Evolutionary conservation across 23 tunicate species (phyloP).

Genomic region (Ascidia mentula): DNA sequence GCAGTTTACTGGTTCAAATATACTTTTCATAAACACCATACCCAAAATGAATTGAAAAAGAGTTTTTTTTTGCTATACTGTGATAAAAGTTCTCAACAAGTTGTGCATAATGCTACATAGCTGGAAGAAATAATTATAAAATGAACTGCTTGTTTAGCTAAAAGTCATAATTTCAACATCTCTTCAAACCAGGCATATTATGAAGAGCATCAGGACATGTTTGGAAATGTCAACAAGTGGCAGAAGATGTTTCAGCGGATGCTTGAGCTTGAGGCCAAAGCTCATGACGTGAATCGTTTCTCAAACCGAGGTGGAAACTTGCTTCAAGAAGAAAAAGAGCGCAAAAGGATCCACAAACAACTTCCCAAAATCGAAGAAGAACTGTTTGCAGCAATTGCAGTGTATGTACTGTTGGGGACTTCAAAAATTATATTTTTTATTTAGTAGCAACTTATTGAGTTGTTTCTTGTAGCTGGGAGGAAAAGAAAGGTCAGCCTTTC

Average conservation of each 20-base stretch:
- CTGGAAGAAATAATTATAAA: too few relatives aligned
- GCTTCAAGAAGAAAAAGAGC: conserved; percentile 72
- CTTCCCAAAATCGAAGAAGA: conserved; percentile 94
- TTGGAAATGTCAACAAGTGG: conserved; percentile 76
- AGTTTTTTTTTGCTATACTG: too few relatives aligned
- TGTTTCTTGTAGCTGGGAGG: conserved; percentile 66
- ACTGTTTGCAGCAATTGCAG: conserved; percentile 65
- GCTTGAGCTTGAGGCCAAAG: conserved; percentile 79
- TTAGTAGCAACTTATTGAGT: neutral
- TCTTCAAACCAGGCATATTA: conserved; percentile 67
- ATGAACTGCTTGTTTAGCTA: too few relatives aligned
- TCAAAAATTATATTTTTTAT: too few relatives aligned
- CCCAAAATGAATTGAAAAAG: too few relatives aligned
- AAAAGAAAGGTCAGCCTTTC: conserved; percentile 44
- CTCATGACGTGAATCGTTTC: conserved; percentile 65
- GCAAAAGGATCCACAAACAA: conserved; percentile 70
- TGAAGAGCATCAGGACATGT: conserved; percentile 80
- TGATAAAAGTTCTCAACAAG: too few relatives aligned
- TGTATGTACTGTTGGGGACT: conserved; percentile 17
- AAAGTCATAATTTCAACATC: too few relatives aligned
- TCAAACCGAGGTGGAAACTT: conserved; percentile 85
- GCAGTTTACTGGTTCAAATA: too few relatives aligned
- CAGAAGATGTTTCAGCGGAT: conserved; percentile 65
- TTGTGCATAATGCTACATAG: too few relatives aligned
- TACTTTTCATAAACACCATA: too few relatives aligned